phyloP scores from a whole-genome alignment of 1,140 invertebrate species.

The Oppia nitens region DNA sequence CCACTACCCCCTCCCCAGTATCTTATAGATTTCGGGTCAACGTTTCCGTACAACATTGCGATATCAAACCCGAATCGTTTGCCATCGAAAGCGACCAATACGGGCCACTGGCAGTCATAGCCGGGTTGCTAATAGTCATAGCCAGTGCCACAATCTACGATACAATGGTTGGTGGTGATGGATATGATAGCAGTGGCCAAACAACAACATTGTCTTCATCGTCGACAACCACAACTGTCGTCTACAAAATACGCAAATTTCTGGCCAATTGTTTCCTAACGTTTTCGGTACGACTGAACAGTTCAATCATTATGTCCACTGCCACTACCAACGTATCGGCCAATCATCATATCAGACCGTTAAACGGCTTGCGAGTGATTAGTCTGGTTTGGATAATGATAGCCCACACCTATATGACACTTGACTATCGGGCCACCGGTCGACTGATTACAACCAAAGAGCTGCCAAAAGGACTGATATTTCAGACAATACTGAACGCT shows the following conservation, averaged over 20 bases:
- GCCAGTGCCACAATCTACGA: background rate
- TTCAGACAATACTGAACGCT: slow-evolving; percentile 4
- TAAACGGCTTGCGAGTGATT: background rate
- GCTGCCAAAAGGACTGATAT: background rate
- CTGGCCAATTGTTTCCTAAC: background rate
- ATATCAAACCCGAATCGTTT: background rate
- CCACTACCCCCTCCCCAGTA: background rate
- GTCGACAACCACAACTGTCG: background rate
- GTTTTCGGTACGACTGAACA: background rate
- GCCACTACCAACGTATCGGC: background rate
- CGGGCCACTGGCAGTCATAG: background rate
- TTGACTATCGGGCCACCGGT: background rate
- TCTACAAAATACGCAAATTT: background rate
- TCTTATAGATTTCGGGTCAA: background rate
- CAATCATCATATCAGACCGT: background rate
- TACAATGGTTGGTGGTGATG: too few species aligned
- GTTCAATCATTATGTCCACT: background rate
- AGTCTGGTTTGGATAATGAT: slow-evolving; percentile 6
- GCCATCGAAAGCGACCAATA: background rate
- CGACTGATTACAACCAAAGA: background rate
- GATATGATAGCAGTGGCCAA: background rate
- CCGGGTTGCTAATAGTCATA: background rate
- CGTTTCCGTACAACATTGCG: background rate
- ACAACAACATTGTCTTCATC: background rate
- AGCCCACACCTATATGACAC: slow-evolving; percentile 2